Conservation (phyloP, 2,888 invertebrate species). For the Xestia ashworthii region DNA sequence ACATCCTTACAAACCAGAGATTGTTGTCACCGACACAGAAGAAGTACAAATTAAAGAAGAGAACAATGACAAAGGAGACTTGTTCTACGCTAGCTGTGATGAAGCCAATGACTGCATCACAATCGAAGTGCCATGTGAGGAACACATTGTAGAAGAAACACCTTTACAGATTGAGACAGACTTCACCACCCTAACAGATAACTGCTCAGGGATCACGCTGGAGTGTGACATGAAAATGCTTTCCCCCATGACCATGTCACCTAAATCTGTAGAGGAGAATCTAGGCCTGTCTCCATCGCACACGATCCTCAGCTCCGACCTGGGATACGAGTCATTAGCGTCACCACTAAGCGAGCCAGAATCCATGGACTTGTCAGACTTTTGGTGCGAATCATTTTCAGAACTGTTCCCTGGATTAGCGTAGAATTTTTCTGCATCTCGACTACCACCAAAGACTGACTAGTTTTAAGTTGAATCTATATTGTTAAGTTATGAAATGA, state of each 20-base stretch:
- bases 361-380: slow-evolving; percentile 90
- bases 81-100: slow-evolving; percentile 93
- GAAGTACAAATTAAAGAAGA: slow-evolving; percentile 80
- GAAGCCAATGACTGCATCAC: slow-evolving; percentile 94
- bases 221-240: slow-evolving; percentile 87
- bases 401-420: slow-evolving; percentile 94
- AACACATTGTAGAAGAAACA: slow-evolving; percentile 84
- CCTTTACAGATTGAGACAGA: slow-evolving; percentile 80
- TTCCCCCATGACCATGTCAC: slow-evolving; percentile 85
- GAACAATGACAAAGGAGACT: slow-evolving; percentile 89
- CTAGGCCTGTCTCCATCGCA: slow-evolving; percentile 85
- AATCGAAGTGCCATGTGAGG: slow-evolving; percentile 92
- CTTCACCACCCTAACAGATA: slow-evolving; percentile 74
- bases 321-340: slow-evolving; percentile 87
- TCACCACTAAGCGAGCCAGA: slow-evolving; percentile 88
- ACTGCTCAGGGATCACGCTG: slow-evolving; percentile 76
- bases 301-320: slow-evolving; percentile 84
- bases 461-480: slow-evolving; percentile 78
- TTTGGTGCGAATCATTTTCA: slow-evolving; percentile 94
- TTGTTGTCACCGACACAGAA: slow-evolving; percentile 61
- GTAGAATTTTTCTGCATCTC: slow-evolving; percentile 81
- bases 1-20: slow-evolving; percentile 84
- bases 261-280: slow-evolving; percentile 81
- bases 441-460: slow-evolving; percentile 88
- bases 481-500: slow-evolving; percentile 74